Evolutionary conservation across 2,113 vertebrate species (phyloP).

Genomic region (Recurvirostra avosetta): DNA sequence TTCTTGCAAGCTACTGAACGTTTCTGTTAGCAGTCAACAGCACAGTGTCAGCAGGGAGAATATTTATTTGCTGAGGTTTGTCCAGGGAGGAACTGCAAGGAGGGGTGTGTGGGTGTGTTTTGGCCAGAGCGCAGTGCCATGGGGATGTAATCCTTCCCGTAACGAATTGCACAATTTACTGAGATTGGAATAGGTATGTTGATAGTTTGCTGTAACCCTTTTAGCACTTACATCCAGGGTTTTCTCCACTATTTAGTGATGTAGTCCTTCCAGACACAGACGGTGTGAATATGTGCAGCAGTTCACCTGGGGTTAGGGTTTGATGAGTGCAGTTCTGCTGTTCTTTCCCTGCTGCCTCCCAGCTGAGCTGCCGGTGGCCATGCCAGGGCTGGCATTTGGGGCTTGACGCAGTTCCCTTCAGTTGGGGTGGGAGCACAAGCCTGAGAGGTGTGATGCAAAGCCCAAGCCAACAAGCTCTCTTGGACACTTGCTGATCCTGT

Average conservation of each 20-base stretch:
- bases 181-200: background rate
- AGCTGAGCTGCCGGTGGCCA: background rate
- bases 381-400: background rate
- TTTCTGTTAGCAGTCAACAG: background rate
- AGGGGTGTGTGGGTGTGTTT: background rate
- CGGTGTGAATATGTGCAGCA: background rate
- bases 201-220: background rate
- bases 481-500: accelerated
- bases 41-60: background rate
- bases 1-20: background rate
- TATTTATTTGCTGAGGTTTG: slow-evolving; percentile 2
- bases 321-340: background rate
- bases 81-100: background rate
- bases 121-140: background rate
- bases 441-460: accelerated
- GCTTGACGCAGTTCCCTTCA: background rate
- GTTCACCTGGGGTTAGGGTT: background rate
- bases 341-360: background rate
- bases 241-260: background rate
- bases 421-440: background rate
- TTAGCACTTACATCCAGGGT: background rate
- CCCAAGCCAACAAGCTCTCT: background rate
- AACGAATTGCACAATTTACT: background rate
- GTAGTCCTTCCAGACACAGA: background rate
- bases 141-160: background rate